phyloP scores from a whole-genome alignment of 2,113 vertebrate genomes.

The Eulemur macaco region DNA sequence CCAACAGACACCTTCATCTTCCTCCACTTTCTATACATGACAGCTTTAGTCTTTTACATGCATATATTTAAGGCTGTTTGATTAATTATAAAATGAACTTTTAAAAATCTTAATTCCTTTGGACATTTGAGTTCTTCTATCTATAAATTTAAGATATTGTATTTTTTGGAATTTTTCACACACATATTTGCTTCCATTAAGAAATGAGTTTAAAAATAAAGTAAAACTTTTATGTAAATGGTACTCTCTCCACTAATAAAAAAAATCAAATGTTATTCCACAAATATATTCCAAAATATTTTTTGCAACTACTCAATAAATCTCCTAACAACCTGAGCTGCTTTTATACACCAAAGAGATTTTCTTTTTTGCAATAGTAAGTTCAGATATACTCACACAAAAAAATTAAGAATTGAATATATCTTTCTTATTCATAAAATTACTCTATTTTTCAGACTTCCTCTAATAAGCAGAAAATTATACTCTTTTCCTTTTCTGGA shows the following conservation, averaged over 20 bases:
- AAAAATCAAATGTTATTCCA: neutral
- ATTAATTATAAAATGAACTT: neutral
- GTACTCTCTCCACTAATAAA: neutral
- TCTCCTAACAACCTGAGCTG: neutral
- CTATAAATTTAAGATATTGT: neutral
- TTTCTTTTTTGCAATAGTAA: neutral
- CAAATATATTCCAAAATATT: neutral
- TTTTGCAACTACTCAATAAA: neutral
- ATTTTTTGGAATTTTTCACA: neutral
- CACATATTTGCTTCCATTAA: neutral
- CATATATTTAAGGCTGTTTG: neutral
- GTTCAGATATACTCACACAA: neutral
- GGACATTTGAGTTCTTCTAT: neutral
- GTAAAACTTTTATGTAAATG: neutral
- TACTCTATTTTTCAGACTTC: neutral
- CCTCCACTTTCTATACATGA: neutral
- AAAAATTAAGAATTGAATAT: neutral
- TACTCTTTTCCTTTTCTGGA: slow-evolving; percentile 6
- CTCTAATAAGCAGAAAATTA: slow-evolving; percentile 48
- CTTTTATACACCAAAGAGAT: neutral
- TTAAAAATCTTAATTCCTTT: neutral
- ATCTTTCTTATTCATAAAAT: neutral
- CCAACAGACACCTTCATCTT: neutral
- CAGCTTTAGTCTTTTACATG: neutral
- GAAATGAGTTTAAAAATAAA: neutral